Evolutionary conservation across 2,113 vertebrate species (phyloP).

Genomic region (Gallinago paraguaiae): DNA sequence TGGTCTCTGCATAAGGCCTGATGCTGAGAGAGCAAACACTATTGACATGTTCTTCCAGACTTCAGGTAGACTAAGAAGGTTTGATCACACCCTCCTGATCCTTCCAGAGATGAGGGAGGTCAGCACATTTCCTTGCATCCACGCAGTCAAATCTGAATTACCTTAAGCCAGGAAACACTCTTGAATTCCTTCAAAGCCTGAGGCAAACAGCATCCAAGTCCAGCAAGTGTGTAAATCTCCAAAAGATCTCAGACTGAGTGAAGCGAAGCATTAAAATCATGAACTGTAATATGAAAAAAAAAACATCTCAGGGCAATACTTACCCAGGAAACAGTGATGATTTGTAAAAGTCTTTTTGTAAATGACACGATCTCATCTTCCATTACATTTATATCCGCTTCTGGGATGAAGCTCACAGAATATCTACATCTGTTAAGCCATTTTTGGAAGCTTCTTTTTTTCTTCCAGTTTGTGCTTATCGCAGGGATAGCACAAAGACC

Average conservation of each 20-base stretch:
- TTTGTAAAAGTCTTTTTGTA: not conserved
- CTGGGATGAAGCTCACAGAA: not conserved
- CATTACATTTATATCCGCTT: not conserved
- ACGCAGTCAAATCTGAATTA: not conserved
- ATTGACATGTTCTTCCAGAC: not conserved
- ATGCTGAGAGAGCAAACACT: not conserved
- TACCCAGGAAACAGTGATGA: not conserved
- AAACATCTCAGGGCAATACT: not conserved
- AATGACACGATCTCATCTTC: slow-evolving; percentile 1
- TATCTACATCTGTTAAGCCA: not conserved
- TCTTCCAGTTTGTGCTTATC: not conserved
- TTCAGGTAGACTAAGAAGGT: not conserved
- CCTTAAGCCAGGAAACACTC: not conserved
- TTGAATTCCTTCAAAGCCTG: not conserved
- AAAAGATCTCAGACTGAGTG: not conserved
- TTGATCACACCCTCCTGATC: not conserved
- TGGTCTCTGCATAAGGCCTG: not conserved
- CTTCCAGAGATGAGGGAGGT: not conserved
- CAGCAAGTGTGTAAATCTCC: not conserved
- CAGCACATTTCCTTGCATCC: not conserved
- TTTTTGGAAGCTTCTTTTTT: not conserved
- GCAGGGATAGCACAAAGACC: not conserved
- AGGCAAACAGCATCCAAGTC: not conserved
- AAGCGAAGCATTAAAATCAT: not conserved
- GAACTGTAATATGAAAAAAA: not conserved